Conservation (phyloP, 2,113 vertebrate species). For the Antidorcas marsupialis region DNA sequence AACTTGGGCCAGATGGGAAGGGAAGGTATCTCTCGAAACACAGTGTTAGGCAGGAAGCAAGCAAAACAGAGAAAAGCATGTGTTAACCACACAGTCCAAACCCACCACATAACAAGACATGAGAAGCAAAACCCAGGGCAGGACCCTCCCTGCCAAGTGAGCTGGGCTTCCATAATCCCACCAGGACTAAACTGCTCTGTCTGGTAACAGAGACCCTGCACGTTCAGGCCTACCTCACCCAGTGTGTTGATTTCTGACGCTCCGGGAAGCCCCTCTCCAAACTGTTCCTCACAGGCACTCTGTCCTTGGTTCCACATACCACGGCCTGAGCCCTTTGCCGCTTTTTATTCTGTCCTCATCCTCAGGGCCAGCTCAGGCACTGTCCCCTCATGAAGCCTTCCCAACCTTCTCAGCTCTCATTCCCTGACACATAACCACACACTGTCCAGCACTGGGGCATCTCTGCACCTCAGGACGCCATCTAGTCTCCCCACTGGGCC, state of each 20-base stretch:
- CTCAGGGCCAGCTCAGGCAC: not conserved
- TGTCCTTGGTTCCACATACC: not conserved
- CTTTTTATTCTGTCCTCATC: not conserved
- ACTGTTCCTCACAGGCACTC: not conserved
- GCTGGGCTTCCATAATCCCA: not conserved
- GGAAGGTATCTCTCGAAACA: not conserved
- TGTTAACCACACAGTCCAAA: not conserved
- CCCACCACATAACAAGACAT: not conserved
- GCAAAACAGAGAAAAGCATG: not conserved
- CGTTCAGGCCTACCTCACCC: not conserved
- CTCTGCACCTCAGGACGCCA: not conserved
- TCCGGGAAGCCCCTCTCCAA: not conserved
- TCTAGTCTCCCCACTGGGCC: not conserved
- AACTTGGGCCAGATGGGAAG: not conserved
- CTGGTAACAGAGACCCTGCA: not conserved
- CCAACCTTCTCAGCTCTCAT: not conserved
- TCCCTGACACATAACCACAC: not conserved
- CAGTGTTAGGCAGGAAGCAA: not conserved
- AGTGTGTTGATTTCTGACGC: not conserved
- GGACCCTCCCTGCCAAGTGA: not conserved
- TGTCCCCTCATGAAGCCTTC: not conserved
- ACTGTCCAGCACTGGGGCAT: not conserved
- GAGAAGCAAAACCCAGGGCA: not conserved
- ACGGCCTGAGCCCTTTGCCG: not conserved
- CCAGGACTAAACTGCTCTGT: not conserved